Evolutionary conservation across 1,140 invertebrate species (phyloP), one percentile per base, ranked within the genome.

Genomic region (Pachyrhynchus sulphureomaculatus): DNA sequence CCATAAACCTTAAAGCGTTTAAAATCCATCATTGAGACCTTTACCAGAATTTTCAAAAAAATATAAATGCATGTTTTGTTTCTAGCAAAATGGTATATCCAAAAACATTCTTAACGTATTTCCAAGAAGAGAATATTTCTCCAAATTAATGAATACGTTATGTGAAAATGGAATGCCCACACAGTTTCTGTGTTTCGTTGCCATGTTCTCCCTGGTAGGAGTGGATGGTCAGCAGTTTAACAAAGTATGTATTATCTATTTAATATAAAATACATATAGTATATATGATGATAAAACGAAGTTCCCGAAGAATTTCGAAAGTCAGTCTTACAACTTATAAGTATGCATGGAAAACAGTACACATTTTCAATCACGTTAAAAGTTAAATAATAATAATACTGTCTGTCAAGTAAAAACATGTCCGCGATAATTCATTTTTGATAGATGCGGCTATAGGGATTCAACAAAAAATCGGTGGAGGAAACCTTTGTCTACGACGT

Each of bases 191-290:
- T 86, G 84, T 65, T 71, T 77, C 4, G 80, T 82, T 59, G 64
- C 82, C 1, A 67, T 85, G 3, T 87, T 86, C 64, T 62, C 83
- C 6, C 63, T 84, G 0, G 72, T 73, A 55, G 85, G 82, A 55
- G 82, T 78, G 13, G 78, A 81, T 66, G 78, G 73, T 52, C 74
- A 72, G 32, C 81, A 84, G 73, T 72, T 82, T 18, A 84, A 81
- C 66, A 78, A 63, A 13, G 72, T 74, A 71, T 54, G 53, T 42
- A 18, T 39, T 39, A 12, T 34, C 13, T 12, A 18, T 34, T 12
- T 47, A 24, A 41, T 21, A 12, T 42, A 42, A 1, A 15, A 18
- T 42, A 42, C 9, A 12, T 13, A 1, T 12, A 12, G 9, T 12
- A 1, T 34, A 12, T 33, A 5, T 34, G 13, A 34, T 13, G 10